Evolutionary conservation across 2,113 vertebrate species (phyloP), one percentile per base, ranked within the genome.

Genomic region (Leucosticte australis): DNA sequence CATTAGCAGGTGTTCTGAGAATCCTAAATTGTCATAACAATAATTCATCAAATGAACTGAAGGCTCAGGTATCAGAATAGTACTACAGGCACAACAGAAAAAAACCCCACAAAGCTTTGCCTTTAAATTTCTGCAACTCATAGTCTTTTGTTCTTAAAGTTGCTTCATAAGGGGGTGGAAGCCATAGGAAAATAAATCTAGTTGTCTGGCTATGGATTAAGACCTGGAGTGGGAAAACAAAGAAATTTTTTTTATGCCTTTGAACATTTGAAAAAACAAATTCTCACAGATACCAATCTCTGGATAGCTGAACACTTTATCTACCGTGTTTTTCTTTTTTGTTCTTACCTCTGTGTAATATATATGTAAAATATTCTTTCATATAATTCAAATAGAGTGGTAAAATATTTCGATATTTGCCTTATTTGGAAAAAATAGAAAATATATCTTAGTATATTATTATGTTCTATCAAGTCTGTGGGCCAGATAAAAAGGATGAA

Each of bases 41-140:
- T 79, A 94, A 94, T 85, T 95, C 41, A 95, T 76, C 85, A 79
- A 59, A 57, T 76, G 41, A 90, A 68, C n/a, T 82, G 67, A 76
- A 83, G 65, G 22, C 46, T 88, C 5, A 0, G 47, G 15, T 79
- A 78, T 87, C 87, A 94, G 60, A 67, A 75, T 14, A 79, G 9
- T 49, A 52, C 24, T 60, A 64, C 11, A 41, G 56, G 21, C 37
- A 44, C 7, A 76, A 68, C 20, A 84, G 30, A 30, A 33, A 24
- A 12, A 63, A 20, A 5, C 1, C 6, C 41, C 41, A 42, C 30
- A 33, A 56, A 56, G 19, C 26, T 68, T 67, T 44, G 19, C 41
- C 35, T 85, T 74, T 64, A 64, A 71, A 90, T 87, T 91, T 87
- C 42, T 57, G 20, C 55, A 78, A 50, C 39, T 55, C 30, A 11